A percentile compares a stretch with the other conserved stretches of the same genome.
Evolutionary conservation across 2,797 vertebrate species (phyloP).

Genomic region (Periparus ater): DNA sequence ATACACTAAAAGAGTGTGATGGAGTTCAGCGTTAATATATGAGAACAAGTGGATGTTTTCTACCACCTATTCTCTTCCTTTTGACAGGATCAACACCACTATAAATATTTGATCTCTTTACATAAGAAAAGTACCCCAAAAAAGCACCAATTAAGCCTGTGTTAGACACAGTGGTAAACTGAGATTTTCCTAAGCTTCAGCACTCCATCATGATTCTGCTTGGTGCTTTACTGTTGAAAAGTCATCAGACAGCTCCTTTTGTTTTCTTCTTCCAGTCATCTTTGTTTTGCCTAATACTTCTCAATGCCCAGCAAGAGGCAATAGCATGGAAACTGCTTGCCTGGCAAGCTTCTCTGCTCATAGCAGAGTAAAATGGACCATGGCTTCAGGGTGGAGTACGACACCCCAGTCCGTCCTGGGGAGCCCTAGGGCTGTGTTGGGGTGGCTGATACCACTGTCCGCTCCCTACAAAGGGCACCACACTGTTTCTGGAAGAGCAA

Average conservation of each 20-base stretch:
- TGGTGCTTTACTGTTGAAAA: neutral
- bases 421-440: accelerated
- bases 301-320: neutral
- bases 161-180: neutral
- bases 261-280: neutral
- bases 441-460: neutral
- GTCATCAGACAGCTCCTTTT: neutral
- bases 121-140: neutral
- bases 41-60: neutral
- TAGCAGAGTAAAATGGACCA: neutral
- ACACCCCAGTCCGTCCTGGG: neutral
- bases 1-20: neutral
- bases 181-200: neutral
- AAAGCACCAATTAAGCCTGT: neutral
- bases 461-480: neutral
- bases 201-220: neutral
- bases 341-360: neutral
- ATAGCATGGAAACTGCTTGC: neutral
- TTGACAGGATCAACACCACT: neutral
- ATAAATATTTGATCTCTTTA: neutral
- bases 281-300: neutral
- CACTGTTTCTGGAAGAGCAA: accelerated
- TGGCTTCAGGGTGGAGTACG: neutral
- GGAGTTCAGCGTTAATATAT: neutral
- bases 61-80: neutral